Base-by-base conservation (phyloP, 2,888 invertebrate genomes). In the Agriopis aurantiaria region DNA sequence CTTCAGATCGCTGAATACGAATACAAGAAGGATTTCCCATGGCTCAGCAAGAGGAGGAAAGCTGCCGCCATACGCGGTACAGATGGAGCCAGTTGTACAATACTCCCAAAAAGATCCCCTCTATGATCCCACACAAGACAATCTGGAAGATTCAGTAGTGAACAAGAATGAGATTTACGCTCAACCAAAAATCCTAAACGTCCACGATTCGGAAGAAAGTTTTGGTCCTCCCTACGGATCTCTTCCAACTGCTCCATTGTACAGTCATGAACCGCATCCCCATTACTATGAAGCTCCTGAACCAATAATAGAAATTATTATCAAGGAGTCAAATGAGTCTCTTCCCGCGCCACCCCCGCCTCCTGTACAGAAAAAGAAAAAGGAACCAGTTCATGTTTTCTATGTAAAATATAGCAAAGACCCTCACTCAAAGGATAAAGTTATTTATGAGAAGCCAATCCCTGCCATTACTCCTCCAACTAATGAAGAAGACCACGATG, bases 331-430 rank as follows among this genome's bases (percentile, higher is more conserved):
- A 0, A 98, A 98, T 84, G 97, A 97, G 81, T 95, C 97, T 0
- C 85, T 97, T 3, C 96, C 97, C 2, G 95, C 97, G 3, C 95
- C 95, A 6, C 95, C 96, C 1, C 92, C 95, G 9, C 95, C 95
- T 3, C 93, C 95, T 14, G 88, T 95, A 12, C 88, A 80, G 12
- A 93, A 93, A 79, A 94, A 92, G 80, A 95, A 95, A 75, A 97
- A 97, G 83, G 98, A 98, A 84, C 97, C 98, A 43, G 97, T 98
- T 51, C 98, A 98, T 82, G 98, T 98, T 0, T 98, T 97, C 86
- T 98, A 98, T 84, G 98, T 98, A 0, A 98, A 98, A 88, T 98
- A 98, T 85, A 97, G 97, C 85, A 98, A 98, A 86, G 97, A 98
- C 82, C 97, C 97, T 12, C 95, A 96, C 76, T 95, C 96, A 0